Percentiles rank a stretch among this genome's conserved stretches.
Evolutionary conservation across 2,888 invertebrate species (phyloP).

Genomic region (Norana najaformis): DNA sequence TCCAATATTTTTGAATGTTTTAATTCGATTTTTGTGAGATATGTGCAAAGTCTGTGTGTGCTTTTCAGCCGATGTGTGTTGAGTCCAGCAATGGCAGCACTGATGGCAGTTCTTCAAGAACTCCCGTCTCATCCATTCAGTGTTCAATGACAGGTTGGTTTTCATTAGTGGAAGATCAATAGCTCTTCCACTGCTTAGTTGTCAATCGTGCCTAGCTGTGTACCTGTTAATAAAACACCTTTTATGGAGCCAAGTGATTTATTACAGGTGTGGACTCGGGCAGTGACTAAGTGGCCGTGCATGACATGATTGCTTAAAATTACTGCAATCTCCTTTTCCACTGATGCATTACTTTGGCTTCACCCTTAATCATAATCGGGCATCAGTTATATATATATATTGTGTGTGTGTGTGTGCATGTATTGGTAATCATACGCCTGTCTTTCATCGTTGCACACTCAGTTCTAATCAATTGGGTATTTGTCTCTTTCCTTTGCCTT

Average conservation of each 20-base stretch:
- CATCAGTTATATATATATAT: not conserved
- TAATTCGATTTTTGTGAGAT: not conserved
- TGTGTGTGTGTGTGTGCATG: not conserved
- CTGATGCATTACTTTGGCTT: not conserved
- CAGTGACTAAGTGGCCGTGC: not conserved
- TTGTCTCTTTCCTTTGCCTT: not conserved
- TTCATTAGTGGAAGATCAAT: not conserved
- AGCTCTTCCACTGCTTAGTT: conserved; percentile 2
- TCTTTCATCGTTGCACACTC: no score
- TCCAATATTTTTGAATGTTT: not conserved
- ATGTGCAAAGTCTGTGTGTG: not conserved
- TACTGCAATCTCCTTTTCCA: not conserved
- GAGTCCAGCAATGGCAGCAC: not conserved
- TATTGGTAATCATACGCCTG: not conserved
- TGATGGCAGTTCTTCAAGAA: not conserved
- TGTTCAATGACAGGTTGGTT: conserved; percentile 16
- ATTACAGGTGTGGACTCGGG: conserved; percentile 9
- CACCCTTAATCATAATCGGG: not conserved
- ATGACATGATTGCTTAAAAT: conserved; percentile 3
- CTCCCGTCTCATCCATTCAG: not conserved
- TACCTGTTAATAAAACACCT: conserved; percentile 16
- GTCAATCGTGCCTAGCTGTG: not conserved
- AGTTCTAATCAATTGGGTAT: not conserved
- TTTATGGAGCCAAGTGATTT: conserved; percentile 15
- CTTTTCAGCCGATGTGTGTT: not conserved